phyloP scores from a whole-genome alignment of 2,113 vertebrate species.

The Myotis yumanensis region DNA sequence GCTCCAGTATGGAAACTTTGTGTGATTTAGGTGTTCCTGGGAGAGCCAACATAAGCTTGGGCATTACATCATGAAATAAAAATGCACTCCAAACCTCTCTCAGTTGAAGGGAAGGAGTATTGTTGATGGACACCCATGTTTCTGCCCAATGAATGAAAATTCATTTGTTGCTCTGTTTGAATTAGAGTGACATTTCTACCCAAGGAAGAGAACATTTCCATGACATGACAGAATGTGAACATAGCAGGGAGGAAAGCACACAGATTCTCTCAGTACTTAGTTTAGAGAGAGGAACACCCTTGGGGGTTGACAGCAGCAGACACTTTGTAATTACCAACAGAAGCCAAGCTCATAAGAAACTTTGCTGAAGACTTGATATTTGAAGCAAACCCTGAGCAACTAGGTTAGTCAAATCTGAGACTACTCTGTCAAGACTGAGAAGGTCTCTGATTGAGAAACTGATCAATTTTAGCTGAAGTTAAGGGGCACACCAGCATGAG shows the following conservation, averaged over 20 bases:
- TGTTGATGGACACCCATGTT: not conserved
- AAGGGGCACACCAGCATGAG: not conserved
- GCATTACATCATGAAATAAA: not conserved
- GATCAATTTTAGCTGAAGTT: not conserved
- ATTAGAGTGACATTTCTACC: not conserved
- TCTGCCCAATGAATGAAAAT: not conserved
- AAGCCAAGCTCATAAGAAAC: not conserved
- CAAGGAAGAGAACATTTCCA: not conserved
- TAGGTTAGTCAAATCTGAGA: not conserved
- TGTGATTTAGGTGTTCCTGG: not conserved
- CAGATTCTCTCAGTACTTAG: not conserved
- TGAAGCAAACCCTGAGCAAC: not conserved
- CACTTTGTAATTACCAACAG: not conserved
- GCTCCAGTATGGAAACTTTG: not conserved
- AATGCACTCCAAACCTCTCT: not conserved
- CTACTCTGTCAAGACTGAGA: not conserved
- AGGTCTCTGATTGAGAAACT: not conserved
- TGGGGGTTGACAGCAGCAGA: not conserved
- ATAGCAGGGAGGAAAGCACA: not conserved
- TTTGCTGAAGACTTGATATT: not conserved
- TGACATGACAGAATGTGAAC: not conserved
- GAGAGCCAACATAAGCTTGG: not conserved
- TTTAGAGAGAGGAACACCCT: not conserved
- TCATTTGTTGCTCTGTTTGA: not conserved
- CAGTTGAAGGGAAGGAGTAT: not conserved